Evolutionary conservation across 1,140 invertebrate genomes (phyloP), one percentile per base, ranked within the genome.

Genomic region (Battus philenor): DNA sequence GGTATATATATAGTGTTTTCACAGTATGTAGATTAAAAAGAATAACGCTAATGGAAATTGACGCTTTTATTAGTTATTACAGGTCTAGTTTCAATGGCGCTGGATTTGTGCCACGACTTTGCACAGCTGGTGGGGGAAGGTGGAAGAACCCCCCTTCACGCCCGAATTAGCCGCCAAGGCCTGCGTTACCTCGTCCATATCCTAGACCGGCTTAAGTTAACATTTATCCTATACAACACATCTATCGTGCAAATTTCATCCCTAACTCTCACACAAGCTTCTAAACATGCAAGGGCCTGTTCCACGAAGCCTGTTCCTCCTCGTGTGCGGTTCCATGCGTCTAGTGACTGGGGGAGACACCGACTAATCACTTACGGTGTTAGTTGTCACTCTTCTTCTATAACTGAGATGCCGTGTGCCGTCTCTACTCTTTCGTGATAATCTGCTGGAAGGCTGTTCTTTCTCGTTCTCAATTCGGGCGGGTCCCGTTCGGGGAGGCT

Each of bases 271-370:
- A 77, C 73, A 79, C 47, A 77, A 78, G 74, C 77, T 68, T 64
- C 80, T 84, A 84, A 79, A 65, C 80, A 81, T 82, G 81, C 77
- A 79, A 81, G 75, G 74, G 74, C 60, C 75, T 73, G 75, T 68
- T 59, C 61, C 65, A 66, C 26, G 57, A 78, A 70, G 69, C 78
- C 71, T 69, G 71, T 72, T 59, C 58, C 54, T 65, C 50, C 26
- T 60, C 52, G 57, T 55, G 73, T 80, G 77, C 75, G 59, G 54
- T 47, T 71, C 73, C 69, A 79, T 79, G 76, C 77, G 57, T 74
- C 76, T 79, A 79, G 59, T 26, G 33, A 71, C 74, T 77, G 74
- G 50, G 73, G 38, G 77, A 67, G 61, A 81, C 72, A 81, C 65
- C 72, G 68, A 74, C 61, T 46, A 47, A 36, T 41, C 52, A 82